These are phyloP conservation scores for Phaenicophaeus curvirostris DNA, from an alignment of 2,797 vertebrate species.

Conservation along the genomic window DNA sequence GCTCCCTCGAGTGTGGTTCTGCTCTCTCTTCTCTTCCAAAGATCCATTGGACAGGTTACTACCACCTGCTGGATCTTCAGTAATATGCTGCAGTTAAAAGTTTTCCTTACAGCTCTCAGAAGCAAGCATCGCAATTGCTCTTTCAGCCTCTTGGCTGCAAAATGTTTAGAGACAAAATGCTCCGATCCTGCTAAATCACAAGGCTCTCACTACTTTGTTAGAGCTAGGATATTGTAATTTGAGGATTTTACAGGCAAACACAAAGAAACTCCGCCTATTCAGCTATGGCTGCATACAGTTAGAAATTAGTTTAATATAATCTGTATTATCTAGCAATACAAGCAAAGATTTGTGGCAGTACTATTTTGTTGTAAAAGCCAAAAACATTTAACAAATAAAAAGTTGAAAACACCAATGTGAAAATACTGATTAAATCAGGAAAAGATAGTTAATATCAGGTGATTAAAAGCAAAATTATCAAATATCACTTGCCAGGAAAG, in stretches of 20 bases:
- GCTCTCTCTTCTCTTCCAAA: neutral
- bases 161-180: neutral
- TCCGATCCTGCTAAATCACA: neutral
- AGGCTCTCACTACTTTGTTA: neutral
- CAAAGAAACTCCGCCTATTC: neutral
- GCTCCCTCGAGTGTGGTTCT: neutral
- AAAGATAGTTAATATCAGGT: neutral
- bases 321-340: neutral
- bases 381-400: neutral
- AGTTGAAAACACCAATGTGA: neutral
- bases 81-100: neutral
- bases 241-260: neutral
- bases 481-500: neutral
- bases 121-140: neutral
- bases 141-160: neutral
- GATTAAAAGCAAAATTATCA: neutral
- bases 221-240: neutral
- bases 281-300: neutral
- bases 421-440: neutral
- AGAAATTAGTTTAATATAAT: neutral
- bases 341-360: neutral
- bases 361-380: neutral
- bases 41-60: neutral
- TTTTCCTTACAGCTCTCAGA: neutral
- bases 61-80: neutral